phyloP scores from a whole-genome alignment of 2,113 vertebrate genomes.

The Caloenas nicobarica region DNA sequence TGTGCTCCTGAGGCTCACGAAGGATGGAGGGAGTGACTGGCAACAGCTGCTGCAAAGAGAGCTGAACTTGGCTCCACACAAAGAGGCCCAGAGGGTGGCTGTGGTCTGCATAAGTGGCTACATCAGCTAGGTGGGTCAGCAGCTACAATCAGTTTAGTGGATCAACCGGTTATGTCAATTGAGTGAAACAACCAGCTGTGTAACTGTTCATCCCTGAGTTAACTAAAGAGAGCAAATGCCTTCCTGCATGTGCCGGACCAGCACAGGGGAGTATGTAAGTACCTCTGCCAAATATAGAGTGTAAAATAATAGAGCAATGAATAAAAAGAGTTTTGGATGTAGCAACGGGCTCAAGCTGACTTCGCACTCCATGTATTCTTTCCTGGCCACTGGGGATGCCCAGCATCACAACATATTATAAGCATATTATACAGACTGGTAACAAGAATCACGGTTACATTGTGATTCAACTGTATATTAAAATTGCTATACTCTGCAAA shows the following conservation, averaged over 20 bases:
- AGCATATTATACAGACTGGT: background rate
- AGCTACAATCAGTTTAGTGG: background rate
- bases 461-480: background rate
- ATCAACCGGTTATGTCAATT: background rate
- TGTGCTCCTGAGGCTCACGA: background rate
- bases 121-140: background rate
- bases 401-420: accelerated
- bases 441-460: background rate
- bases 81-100: background rate
- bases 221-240: background rate
- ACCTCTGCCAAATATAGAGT: background rate
- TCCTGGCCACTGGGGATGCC: background rate
- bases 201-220: background rate
- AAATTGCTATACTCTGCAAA: background rate
- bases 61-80: background rate
- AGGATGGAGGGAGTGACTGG: background rate
- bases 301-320: background rate
- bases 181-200: background rate
- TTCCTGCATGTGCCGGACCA: accelerated
- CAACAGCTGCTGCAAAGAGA: background rate
- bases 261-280: accelerated
- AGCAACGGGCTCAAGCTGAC: background rate
- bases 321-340: background rate
- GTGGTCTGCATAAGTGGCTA: background rate
- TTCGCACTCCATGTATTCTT: background rate